phyloP scores from a whole-genome alignment of 64 coral and sea anemone species.

The Platygyra sinensis region DNA sequence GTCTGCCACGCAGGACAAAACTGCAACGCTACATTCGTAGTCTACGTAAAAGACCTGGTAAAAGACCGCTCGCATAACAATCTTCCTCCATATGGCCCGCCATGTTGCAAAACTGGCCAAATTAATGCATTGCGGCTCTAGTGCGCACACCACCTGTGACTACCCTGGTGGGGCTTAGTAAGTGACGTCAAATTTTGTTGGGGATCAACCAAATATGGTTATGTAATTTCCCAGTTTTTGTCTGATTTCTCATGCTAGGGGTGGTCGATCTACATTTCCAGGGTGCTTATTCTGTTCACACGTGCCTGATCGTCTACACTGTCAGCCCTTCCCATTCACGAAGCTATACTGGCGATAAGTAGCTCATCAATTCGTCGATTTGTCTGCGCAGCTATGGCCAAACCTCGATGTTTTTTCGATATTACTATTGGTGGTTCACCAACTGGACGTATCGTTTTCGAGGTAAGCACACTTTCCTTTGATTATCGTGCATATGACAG shows the following conservation, averaged over 20 bases:
- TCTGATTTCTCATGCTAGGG: neutral
- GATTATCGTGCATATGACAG: neutral
- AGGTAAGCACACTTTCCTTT: conserved; percentile 46
- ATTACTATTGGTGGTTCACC: conserved; percentile 1
- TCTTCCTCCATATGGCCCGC: no score
- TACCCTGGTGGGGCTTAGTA: no score
- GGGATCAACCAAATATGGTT: neutral
- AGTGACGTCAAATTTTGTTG: no score
- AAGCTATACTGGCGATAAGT: neutral
- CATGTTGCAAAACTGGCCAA: no score
- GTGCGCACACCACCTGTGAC: no score
- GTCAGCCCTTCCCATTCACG: neutral
- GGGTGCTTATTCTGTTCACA: neutral
- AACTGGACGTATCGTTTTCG: conserved; percentile 64
- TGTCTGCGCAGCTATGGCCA: conserved; percentile 59
- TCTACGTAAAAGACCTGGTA: no score
- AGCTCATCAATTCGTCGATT: neutral
- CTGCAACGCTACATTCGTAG: no score
- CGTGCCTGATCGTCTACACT: no score
- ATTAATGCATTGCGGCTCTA: no score
- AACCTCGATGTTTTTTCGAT: conserved; percentile 75
- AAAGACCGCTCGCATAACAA: no score
- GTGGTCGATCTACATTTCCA: neutral
- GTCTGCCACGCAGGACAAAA: no score
- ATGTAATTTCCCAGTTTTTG: neutral